Percentiles rank a stretch among this genome's conserved stretches.
These are phyloP conservation scores for Microcebus griseorufus DNA, from an alignment of 2,113 vertebrate species.

Conservation along the genomic window DNA sequence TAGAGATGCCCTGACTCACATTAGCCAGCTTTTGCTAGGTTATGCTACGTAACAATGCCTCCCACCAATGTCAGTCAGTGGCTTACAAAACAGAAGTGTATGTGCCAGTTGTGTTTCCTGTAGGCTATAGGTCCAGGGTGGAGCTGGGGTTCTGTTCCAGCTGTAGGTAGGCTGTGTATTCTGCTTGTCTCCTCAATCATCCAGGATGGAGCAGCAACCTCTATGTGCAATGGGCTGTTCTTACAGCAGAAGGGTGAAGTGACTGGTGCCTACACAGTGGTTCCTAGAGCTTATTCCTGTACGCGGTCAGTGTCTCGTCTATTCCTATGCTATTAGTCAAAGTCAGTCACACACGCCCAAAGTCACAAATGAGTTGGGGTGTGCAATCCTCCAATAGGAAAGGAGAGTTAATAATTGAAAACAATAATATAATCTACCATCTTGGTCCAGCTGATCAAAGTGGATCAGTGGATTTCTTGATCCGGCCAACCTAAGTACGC, in stretches of 20 bases:
- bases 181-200: background rate
- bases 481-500: background rate
- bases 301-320: background rate
- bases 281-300: background rate
- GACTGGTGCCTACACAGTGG: background rate
- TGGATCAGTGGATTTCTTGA: too few relatives aligned
- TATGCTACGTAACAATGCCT: background rate
- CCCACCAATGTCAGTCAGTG: background rate
- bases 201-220: background rate
- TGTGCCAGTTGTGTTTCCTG: background rate
- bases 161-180: accelerated
- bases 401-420: background rate
- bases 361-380: background rate
- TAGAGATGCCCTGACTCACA: background rate
- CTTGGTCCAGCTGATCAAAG: background rate
- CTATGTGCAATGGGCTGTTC: background rate
- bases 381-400: background rate
- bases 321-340: background rate
- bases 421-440: background rate
- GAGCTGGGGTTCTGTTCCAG: background rate
- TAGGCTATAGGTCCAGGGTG: background rate
- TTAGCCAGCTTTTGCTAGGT: background rate
- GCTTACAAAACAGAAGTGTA: background rate
- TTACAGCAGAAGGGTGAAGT: background rate
- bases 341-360: background rate